Evolutionary conservation across 2,113 vertebrate genomes (phyloP).

Genomic region (Nesoenas mayeri): DNA sequence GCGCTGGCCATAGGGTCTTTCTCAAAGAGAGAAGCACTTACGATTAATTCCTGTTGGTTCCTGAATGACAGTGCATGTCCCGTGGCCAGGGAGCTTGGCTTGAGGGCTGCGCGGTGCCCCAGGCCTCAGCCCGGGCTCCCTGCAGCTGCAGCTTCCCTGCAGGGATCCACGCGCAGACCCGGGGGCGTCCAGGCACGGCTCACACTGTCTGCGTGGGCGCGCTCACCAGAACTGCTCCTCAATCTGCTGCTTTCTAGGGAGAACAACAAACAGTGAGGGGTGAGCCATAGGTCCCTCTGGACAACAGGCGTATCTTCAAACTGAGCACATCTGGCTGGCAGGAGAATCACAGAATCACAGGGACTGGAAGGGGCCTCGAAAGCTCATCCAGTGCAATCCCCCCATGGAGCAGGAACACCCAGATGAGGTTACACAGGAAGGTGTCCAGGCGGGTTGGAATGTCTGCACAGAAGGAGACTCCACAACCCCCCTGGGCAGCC

Average conservation of each 20-base stretch:
- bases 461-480: too few species aligned
- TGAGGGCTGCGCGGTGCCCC: rapidly evolving
- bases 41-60: not conserved
- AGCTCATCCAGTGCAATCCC: too few species aligned
- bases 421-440: too few species aligned
- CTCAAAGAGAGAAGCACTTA: not conserved
- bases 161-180: rapidly evolving
- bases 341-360: too few species aligned
- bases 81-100: rapidly evolving
- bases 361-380: too few species aligned
- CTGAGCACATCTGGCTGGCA: rapidly evolving
- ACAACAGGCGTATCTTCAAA: rapidly evolving
- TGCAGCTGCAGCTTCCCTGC: rapidly evolving
- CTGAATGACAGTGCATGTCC: rapidly evolving
- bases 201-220: rapidly evolving
- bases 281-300: rapidly evolving
- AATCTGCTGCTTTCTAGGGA: not conserved
- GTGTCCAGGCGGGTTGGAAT: too few species aligned
- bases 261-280: not conserved
- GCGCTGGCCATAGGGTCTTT: too few species aligned
- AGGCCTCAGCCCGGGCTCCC: not conserved
- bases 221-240: not conserved
- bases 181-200: not conserved
- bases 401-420: too few species aligned
- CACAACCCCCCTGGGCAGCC: too few species aligned